Base-by-base conservation (phyloP, 2,797 vertebrate species). In the Microchirus variegatus region DNA sequence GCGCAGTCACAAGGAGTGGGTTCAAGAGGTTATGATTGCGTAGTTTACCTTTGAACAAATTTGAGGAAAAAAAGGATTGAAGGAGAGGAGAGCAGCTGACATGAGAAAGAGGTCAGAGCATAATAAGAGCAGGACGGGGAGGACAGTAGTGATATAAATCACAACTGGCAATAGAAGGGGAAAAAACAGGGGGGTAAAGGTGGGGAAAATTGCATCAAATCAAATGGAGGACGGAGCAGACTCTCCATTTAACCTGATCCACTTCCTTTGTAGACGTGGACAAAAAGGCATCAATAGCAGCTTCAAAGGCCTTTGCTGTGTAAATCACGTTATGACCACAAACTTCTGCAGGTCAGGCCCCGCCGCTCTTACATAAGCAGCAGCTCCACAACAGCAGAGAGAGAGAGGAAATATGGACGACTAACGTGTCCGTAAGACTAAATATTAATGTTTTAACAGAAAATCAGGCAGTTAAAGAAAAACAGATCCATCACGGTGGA, bases 271-370 rank as follows among this genome's bases (percentile, higher is more conserved):
- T 26, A 48, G 59, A 70, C 59, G 61, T 10, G 72, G 78, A 78
- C 63, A 73, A 87, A 86, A 82, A 81, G 63, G 71, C 85, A 84
- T 81, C 79, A 78, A 90, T 84, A 84, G 16, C 55, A 67, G 82
- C 85, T 78, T 90, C 86, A 91, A 91, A 93, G 85, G 63, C 15
- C 19, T 15, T 60, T 41, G 67, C 53, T 81, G 73, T 56, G 69
- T 89, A 87, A 90, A 89, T 92, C 87, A 88, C 49, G 17, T 26
- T 16, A 22, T 56, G 70, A 79, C 72, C 55, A 53, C 54, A 51
- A 64, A 31, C 80, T 78, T 73, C 84, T 18, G 77, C 88, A 69
- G 52, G 74, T 85, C 82, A 76, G 52, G 51, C 70, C 58, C 53
- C 37, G 17, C 54, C 70, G 19, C 46, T 66, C 71, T 82, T 85